These are phyloP conservation scores for Chascanopsetta lugubris DNA, from an alignment of 2,113 vertebrate genomes.

Conservation along the genomic window DNA sequence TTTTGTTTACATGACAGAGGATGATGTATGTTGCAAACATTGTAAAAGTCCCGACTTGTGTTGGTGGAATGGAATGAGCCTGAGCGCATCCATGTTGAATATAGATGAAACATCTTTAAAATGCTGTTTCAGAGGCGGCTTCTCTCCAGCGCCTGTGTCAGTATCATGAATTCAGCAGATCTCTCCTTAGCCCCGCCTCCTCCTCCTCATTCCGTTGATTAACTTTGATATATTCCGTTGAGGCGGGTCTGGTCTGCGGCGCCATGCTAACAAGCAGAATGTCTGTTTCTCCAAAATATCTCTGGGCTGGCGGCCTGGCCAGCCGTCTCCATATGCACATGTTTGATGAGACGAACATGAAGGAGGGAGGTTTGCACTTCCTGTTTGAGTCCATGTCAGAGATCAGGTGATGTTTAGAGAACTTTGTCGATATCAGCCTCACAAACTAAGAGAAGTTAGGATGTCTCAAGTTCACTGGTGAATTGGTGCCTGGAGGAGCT, in stretches of 20 bases:
- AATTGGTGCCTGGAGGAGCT: constrained; percentile 21
- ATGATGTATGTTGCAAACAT: not conserved
- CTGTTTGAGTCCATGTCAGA: too few species aligned
- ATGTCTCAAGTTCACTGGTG: constrained; percentile 19
- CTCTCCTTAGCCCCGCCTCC: not conserved
- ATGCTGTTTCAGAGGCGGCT: not conserved
- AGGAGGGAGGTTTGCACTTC: not conserved
- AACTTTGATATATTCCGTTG: constrained; percentile 38
- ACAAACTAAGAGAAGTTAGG: constrained; percentile 2
- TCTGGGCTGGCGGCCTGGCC: constrained; percentile 2
- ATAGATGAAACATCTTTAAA: not conserved
- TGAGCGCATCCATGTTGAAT: not conserved
- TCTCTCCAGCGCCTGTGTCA: not conserved
- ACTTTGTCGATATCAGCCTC: too few species aligned
- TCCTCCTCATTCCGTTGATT: constrained; percentile 17
- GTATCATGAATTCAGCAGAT: constrained; percentile 16
- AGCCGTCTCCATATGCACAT: constrained; percentile 18
- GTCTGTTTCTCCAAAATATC: constrained; percentile 8
- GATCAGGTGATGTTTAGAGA: too few species aligned
- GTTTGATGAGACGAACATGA: constrained; percentile 24
- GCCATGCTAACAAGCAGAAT: constrained; percentile 25
- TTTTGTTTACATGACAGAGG: not conserved
- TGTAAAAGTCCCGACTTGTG: not conserved
- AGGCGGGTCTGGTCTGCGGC: constrained; percentile 14
- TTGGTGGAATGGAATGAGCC: constrained; percentile 7